phyloP scores from a whole-genome alignment of 2,797 vertebrate species.

The Pseudomugil tenellus region DNA sequence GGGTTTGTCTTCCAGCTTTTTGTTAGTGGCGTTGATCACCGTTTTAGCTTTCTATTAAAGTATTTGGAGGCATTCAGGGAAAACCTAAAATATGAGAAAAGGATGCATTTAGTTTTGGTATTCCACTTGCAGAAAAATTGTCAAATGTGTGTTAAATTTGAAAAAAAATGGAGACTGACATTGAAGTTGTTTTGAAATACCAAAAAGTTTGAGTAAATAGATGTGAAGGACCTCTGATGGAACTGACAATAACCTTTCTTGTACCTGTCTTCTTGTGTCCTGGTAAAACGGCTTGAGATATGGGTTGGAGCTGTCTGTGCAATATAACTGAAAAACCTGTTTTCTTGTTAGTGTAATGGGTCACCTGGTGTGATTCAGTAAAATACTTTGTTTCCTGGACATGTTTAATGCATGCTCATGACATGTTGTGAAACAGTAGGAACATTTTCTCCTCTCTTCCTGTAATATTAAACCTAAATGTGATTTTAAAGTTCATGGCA shows the following conservation, averaged over 20 bases:
- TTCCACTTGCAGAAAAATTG: constrained; percentile 3
- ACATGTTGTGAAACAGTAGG: not conserved
- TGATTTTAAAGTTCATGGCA: not conserved
- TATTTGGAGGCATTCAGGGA: no score
- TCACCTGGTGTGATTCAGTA: not conserved
- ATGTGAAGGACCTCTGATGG: not conserved
- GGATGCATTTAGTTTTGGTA: not conserved
- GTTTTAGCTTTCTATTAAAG: not conserved
- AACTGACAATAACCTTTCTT: not conserved
- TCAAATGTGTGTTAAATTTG: not conserved
- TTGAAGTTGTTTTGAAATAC: not conserved
- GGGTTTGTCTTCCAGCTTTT: no score
- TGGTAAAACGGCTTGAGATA: not conserved
- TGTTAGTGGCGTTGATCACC: not conserved
- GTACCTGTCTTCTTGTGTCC: constrained; percentile 1
- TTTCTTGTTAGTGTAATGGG: not conserved
- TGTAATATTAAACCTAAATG: not conserved
- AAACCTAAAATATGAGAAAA: not conserved
- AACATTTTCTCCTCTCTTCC: not conserved
- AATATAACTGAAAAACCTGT: constrained; percentile 5
- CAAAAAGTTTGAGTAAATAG: not conserved
- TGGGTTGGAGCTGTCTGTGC: constrained; percentile 1
- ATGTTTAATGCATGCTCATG: not conserved
- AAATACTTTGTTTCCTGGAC: not conserved
- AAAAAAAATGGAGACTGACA: not conserved